phyloP scores from a whole-genome alignment of 2,797 vertebrate genomes.

The Tiaroga cobitis region DNA sequence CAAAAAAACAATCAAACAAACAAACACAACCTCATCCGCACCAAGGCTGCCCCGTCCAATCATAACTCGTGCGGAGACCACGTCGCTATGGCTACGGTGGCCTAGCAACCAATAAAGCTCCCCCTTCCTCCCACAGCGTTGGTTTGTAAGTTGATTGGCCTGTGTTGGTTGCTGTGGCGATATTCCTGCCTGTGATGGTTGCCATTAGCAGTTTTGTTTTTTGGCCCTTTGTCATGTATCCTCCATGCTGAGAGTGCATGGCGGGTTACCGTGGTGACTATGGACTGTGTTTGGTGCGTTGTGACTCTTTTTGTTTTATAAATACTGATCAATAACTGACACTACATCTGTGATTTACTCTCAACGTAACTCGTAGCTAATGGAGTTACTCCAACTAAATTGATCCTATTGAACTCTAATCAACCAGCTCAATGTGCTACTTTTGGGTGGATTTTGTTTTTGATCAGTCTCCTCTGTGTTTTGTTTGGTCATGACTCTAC shows the following conservation, averaged over 20 bases:
- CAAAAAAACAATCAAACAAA: slow-evolving; percentile 67
- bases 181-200: slow-evolving; percentile 85
- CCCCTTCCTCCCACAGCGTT: slow-evolving; percentile 78
- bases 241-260: slow-evolving; percentile 83
- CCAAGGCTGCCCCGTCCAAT: slow-evolving; percentile 81
- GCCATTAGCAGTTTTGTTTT: slow-evolving; percentile 80
- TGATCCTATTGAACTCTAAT: slow-evolving; percentile 66
- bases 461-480: slow-evolving; percentile 69
- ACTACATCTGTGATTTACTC: slow-evolving; percentile 72
- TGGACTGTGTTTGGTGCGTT: slow-evolving; percentile 86
- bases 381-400: slow-evolving; percentile 48
- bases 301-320: slow-evolving; percentile 81
- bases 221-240: slow-evolving; percentile 80
- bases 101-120: slow-evolving; percentile 84
- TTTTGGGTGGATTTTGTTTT: slow-evolving; percentile 68
- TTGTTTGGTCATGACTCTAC: slow-evolving; percentile 83
- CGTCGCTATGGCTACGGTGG: slow-evolving; percentile 84
- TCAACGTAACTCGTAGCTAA: slow-evolving; percentile 35
- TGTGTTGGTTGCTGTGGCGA: slow-evolving; percentile 86
- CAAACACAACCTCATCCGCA: slow-evolving; percentile 70
- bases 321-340: slow-evolving; percentile 81
- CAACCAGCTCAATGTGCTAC: slow-evolving; percentile 72
- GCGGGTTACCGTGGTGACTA: slow-evolving; percentile 84
- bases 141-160: slow-evolving; percentile 82
- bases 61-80: slow-evolving; percentile 82